A percentile compares a stretch with the other conserved stretches of the same genome.
Evolutionary conservation across 1,140 invertebrate genomes (phyloP).

Genomic region (Trichogramma pretiosum): DNA sequence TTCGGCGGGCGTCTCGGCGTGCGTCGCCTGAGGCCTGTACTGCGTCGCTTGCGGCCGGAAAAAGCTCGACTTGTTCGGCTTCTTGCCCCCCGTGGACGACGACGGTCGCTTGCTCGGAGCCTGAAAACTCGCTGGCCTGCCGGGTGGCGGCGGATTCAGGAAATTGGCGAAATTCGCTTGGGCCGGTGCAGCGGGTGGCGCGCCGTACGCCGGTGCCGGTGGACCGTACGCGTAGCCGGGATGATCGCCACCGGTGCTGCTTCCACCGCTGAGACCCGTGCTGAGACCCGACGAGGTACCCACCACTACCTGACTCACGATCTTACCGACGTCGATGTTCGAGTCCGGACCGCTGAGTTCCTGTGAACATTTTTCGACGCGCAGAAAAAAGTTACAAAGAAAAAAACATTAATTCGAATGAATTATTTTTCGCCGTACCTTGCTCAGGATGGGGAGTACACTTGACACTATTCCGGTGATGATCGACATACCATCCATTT

Average conservation of each 20-base stretch:
- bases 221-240: background rate
- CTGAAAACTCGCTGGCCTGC: background rate
- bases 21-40: constrained; percentile 9
- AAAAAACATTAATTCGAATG: background rate
- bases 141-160: background rate
- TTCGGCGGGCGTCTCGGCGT: background rate
- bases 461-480: constrained; percentile 30
- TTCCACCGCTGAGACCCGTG: constrained; percentile 31
- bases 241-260: constrained; percentile 2
- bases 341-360: constrained; percentile 24
- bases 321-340: constrained; percentile 29
- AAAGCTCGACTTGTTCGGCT: background rate
- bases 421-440: constrained; percentile 26
- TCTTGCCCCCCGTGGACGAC: background rate
- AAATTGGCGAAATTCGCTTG: too few species aligned
- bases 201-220: background rate
- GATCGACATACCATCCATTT: constrained; percentile 28
- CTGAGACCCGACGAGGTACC: constrained; percentile 36
- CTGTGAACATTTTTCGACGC: constrained; percentile 16
- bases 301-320: constrained; percentile 33
- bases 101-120: background rate
- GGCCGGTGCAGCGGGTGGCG: background rate
- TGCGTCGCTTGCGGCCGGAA: background rate
- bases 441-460: constrained; percentile 32
- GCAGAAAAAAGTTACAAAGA: too few species aligned